Conservation (phyloP, 2,888 invertebrate species). For the Allophyes oxyacanthae region DNA sequence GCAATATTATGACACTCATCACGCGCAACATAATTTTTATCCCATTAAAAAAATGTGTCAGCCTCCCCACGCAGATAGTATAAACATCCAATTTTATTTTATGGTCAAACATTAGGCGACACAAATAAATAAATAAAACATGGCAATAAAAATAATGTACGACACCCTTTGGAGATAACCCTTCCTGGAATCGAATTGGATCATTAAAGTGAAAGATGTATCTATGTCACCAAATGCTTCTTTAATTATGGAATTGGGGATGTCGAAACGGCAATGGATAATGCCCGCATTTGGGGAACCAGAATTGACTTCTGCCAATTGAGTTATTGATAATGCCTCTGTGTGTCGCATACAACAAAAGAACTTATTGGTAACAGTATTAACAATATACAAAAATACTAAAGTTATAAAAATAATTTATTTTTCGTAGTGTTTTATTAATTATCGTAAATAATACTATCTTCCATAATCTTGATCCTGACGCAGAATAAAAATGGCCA, state of each 20-base stretch:
- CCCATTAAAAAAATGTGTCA: conserved; percentile 25
- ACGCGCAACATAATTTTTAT: no score
- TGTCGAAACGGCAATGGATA: conserved; percentile 28
- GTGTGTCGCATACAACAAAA: not conserved
- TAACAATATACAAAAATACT: not conserved
- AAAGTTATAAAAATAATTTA: no score
- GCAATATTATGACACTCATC: no score
- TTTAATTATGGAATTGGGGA: conserved; percentile 20
- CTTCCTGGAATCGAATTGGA: conserved; percentile 52
- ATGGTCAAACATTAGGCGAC: conserved; percentile 50
- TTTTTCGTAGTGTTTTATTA: not conserved
- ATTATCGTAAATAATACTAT: conserved; percentile 21
- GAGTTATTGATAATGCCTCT: conserved; percentile 25
- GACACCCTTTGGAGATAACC: conserved; percentile 46
- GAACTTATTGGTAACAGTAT: conserved; percentile 1
- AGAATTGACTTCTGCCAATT: conserved; percentile 25
- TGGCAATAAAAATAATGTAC: conserved; percentile 46
- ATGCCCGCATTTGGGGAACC: conserved; percentile 48
- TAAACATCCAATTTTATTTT: conserved; percentile 62
- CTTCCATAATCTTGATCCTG: conserved; percentile 33
- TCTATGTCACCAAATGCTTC: conserved; percentile 16
- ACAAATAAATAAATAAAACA: conserved; percentile 54
- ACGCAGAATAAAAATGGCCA: conserved; percentile 17
- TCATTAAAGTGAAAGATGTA: conserved; percentile 40
- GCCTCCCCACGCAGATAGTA: conserved; percentile 37